Base-by-base conservation (phyloP, 2,888 invertebrate genomes). In the Apomyelois bistriatella region DNA sequence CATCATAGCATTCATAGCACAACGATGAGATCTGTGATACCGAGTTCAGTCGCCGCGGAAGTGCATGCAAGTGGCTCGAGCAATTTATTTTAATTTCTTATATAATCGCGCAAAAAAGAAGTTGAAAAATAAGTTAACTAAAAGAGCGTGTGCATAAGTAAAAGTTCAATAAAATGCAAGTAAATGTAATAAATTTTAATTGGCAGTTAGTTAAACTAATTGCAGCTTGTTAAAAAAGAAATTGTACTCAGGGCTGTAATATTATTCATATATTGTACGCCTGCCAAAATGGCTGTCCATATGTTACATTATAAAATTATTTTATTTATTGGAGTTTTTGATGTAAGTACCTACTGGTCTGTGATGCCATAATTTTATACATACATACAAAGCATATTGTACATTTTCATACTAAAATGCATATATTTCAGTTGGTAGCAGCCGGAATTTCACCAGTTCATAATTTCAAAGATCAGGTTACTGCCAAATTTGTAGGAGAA, bases 381-480 rank as follows among this genome's bases (percentile, higher is more conserved):
- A n/a, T 12, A 37, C 1, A 37, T 32, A 32, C 32, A 7, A 3
- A 9, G 7, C 32, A 9, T 4, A 32, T 12, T 4, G 13, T 3
- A 15, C 6, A 13, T 15, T 6, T 7, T 38, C 16, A 15, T 15
- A 16, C 9, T 40, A 16, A 15, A 16, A 15, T 40, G 9, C 15
- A 15, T 12, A 1, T n/a, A 16, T 77, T 74, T 40, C 65, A 84
- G 84, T 62, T 82, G 43, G 58, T 61, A 8, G 56, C 58, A 30
- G 79, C 82, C 53, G 86, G 88, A 15, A 85, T 89, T 69, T 89
- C 89, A 37, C 88, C 88, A 48, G 68, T 86, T 22, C 89, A 89
- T 55, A 85, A 89, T 65, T 67, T 82, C 51, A 83, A 72, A 62
- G 76, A 76, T 56, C 79, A 81, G 66, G 35, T 78, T 0, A 71